Evolutionary conservation across 2,797 vertebrate species (phyloP), one percentile per base, ranked within the genome.

Genomic region (Odontamblyopus lacepedii): DNA sequence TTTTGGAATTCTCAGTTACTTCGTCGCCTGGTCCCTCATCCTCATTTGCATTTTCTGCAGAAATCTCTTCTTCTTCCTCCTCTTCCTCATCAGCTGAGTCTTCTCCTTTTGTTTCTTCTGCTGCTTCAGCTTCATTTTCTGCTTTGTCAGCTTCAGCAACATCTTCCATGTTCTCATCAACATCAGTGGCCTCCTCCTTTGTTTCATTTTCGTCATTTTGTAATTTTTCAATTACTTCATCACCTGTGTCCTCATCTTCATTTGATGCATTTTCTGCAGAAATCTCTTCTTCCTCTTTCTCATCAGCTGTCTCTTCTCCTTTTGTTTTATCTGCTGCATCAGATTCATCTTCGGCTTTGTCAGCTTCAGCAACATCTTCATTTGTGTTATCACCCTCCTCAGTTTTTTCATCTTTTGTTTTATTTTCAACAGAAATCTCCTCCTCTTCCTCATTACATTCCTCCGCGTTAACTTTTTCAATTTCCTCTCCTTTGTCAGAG

Each of bases 11-110:
- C 27, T 67, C 64, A 32, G 26, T 18, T 8, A 18, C 60, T 12
- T 32, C 44, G 19, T 13, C n/a, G 30, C 4, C n/a, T 13, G 57
- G 15, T 7, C 11, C 57, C 23, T 5, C 11, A 1, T 60, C 23
- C 5, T 27, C 57, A 6, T 60, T 7, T 29, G 4, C 51, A 53
- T 60, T 60, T 60, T 60, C 57, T 4, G 26, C 23, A 0, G 18
- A 66, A 11, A 71, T 77, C 53, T 50, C 51, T 66, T 71, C 51
- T 66, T 71, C 68, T n/a, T 9, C 62, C 8, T 80, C 60, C 6
- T 78, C 72, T 57, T 71, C 78, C 35, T 81, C 74, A 57, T 16
- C 51, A 53, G 4, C 16, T 53, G 18, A 18, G 4, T 53, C 51
- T 53, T 4, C 50, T 51, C 23, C 23, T 23, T 53, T 53, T 15